Conservation (phyloP, 1,140 invertebrate genomes). For the Drosophila pectinifera region DNA sequence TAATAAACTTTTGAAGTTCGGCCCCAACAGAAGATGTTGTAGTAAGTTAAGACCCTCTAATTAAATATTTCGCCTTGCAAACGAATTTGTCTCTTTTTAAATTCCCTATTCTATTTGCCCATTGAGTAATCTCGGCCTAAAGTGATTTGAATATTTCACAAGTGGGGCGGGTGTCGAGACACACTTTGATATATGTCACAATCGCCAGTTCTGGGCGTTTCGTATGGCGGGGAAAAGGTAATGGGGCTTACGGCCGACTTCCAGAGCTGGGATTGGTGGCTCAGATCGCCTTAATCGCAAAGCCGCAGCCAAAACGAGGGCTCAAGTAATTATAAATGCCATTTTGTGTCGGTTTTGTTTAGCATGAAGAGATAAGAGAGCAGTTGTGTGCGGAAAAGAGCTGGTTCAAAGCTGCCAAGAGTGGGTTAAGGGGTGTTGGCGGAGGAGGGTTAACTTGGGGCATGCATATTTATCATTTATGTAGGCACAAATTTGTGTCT, state of each 20-base stretch:
- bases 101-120: slow-evolving; percentile 3
- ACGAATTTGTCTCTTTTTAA: not conserved
- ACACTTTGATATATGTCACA: slow-evolving; percentile 13
- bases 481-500: slow-evolving; percentile 61
- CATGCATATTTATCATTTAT: slow-evolving; percentile 71
- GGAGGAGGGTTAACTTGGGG: slow-evolving; percentile 21
- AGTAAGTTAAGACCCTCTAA: not conserved
- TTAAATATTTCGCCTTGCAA: slow-evolving; percentile 2
- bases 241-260: not conserved
- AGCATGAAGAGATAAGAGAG: slow-evolving; percentile 60
- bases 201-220: not conserved
- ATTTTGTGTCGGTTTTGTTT: slow-evolving; percentile 54
- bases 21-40: too few species aligned
- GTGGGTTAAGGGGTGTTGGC: slow-evolving; percentile 7
- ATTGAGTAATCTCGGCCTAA: slow-evolving; percentile 7
- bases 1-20: too few species aligned
- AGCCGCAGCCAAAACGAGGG: slow-evolving; percentile 50
- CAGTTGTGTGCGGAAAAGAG: slow-evolving; percentile 11
- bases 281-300: slow-evolving; percentile 55
- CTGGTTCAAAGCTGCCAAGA: not conserved
- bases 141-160: slow-evolving; percentile 38
- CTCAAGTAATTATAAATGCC: slow-evolving; percentile 73
- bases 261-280: not conserved
- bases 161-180: not conserved
- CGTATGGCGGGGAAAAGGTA: not conserved